Percentiles rank a stretch among this genome's conserved stretches.
These are phyloP conservation scores for Danio aesculapii DNA, from an alignment of 2,797 vertebrate species.

Conservation along the genomic window DNA sequence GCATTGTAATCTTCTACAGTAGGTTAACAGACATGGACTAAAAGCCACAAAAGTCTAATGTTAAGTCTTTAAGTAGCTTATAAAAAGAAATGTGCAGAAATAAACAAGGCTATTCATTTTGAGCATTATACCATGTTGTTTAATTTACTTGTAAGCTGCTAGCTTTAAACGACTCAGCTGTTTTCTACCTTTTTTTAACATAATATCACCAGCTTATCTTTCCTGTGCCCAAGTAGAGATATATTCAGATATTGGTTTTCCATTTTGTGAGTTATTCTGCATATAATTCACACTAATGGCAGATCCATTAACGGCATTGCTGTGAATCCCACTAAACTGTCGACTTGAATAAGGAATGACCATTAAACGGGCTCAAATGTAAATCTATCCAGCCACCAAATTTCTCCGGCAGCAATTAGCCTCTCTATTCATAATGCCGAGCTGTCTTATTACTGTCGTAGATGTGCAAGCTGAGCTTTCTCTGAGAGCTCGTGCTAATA, in stretches of 20 bases:
- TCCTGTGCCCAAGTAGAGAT: conserved; percentile 40
- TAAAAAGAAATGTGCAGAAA: conserved; percentile 31
- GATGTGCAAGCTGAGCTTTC: conserved; percentile 56
- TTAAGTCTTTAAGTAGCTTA: conserved; percentile 20
- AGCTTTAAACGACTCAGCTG: not conserved
- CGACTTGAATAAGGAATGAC: conserved; percentile 73
- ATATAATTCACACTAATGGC: conserved; percentile 75
- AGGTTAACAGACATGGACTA: not conserved
- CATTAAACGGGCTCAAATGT: conserved; percentile 69
- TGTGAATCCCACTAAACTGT: conserved; percentile 72
- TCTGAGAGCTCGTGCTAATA: conserved; percentile 36
- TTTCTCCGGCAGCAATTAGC: conserved; percentile 74
- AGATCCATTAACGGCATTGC: conserved; percentile 73
- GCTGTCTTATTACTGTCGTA: conserved; percentile 69
- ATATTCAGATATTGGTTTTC: conserved; percentile 57
- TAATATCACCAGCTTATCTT: conserved; percentile 43
- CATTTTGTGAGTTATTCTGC: conserved; percentile 67
- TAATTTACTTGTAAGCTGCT: conserved; percentile 25
- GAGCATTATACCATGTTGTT: conserved; percentile 35
- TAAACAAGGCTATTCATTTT: conserved; percentile 27
- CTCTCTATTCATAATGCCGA: conserved; percentile 71
- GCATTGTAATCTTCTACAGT: not conserved
- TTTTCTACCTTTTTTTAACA: conserved; percentile 26
- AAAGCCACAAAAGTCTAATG: not conserved
- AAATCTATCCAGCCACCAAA: conserved; percentile 67